phyloP scores from a whole-genome alignment of 2,888 invertebrate species.

The Drosophila neonasuta region DNA sequence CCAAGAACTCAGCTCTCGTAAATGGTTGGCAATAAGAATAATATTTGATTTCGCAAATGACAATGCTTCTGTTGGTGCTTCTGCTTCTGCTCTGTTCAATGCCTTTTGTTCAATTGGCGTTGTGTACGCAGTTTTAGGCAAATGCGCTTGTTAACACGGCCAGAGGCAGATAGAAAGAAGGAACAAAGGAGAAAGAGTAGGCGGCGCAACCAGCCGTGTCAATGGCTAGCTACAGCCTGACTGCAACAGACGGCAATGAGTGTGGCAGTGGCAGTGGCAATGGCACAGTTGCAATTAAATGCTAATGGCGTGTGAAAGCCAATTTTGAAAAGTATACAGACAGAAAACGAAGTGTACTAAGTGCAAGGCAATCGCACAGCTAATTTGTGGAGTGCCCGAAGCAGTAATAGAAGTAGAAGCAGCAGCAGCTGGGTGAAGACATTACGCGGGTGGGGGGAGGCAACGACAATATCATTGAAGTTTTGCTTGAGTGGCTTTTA shows the following conservation, averaged over 20 bases:
- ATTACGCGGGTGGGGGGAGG: not conserved
- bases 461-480: slow-evolving; percentile 51
- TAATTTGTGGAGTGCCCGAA: slow-evolving; percentile 58
- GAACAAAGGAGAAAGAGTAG: not conserved
- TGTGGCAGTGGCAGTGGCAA: slow-evolving; percentile 21
- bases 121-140: slow-evolving; percentile 60
- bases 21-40: slow-evolving; percentile 56
- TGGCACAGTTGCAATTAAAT: slow-evolving; percentile 68
- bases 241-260: slow-evolving; percentile 3
- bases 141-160: slow-evolving; percentile 69
- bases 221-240: slow-evolving; percentile 14
- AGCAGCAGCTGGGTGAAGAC: too few species aligned
- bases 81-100: not conserved
- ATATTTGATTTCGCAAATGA: slow-evolving; percentile 69
- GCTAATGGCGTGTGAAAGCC: slow-evolving; percentile 78
- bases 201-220: slow-evolving; percentile 27
- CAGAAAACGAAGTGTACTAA: slow-evolving; percentile 57
- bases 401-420: not conserved
- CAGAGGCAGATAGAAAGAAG: slow-evolving; percentile 21
- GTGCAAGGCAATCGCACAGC: slow-evolving; percentile 69
- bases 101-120: slow-evolving; percentile 24
- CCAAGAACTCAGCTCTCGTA: slow-evolving; percentile 25
- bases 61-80: not conserved
- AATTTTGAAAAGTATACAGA: slow-evolving; percentile 73
- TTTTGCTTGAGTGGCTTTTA: slow-evolving; percentile 61